Conservation (phyloP, 2,888 invertebrate species). For the Philopedon plagiatum region DNA sequence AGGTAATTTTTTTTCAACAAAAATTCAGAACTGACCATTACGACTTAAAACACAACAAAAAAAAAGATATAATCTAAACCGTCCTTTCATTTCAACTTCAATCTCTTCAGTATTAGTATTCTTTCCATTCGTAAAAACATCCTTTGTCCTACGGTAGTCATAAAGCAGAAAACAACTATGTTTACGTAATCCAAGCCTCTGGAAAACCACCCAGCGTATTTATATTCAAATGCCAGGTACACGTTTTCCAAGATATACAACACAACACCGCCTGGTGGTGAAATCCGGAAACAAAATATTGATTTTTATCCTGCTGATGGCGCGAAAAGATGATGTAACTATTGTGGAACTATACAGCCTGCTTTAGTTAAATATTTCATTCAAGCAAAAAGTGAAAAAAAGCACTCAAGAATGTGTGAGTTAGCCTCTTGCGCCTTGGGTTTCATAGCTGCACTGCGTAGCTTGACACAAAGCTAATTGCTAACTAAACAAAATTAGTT, state of each 20-base stretch:
- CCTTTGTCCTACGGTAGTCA: not conserved
- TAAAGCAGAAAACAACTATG: not conserved
- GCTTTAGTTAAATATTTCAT: too few relatives aligned
- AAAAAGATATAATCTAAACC: too few relatives aligned
- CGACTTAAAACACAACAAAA: too few relatives aligned
- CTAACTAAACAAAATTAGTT: too few relatives aligned
- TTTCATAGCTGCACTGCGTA: too few relatives aligned
- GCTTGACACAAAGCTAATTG: too few relatives aligned
- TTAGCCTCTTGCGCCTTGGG: too few relatives aligned
- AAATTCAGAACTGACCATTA: too few relatives aligned
- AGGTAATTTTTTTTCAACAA: conserved; percentile 74
- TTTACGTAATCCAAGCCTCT: conserved; percentile 1
- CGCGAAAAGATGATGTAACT: conserved; percentile 17
- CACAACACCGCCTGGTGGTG: conserved; percentile 28
- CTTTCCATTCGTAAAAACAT: not conserved
- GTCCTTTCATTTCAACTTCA: too few relatives aligned
- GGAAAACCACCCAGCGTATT: conserved; percentile 4
- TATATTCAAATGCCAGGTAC: not conserved
- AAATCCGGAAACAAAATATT: conserved; percentile 18
- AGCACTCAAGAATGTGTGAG: too few relatives aligned
- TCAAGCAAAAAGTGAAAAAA: too few relatives aligned
- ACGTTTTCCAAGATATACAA: not conserved
- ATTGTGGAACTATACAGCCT: not conserved
- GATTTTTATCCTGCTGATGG: conserved; percentile 22
- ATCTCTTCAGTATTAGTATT: not conserved